These are phyloP conservation scores for Conchocele bisecta DNA, from an alignment of 2,888 invertebrate genomes.

Conservation along the genomic window DNA sequence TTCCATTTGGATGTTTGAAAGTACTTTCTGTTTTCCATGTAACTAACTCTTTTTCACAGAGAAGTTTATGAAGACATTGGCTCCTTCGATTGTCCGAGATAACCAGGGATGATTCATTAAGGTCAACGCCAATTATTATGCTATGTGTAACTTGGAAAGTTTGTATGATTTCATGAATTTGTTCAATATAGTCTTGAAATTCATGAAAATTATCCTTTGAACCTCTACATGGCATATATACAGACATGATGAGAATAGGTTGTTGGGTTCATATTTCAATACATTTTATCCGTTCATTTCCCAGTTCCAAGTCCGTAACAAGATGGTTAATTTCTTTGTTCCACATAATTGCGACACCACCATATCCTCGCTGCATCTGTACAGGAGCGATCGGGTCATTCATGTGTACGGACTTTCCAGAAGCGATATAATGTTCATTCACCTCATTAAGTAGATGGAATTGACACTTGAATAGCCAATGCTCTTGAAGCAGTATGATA, in stretches of 20 bases:
- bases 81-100: not conserved
- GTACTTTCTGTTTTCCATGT: not conserved
- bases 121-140: slow-evolving; percentile 17
- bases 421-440: not conserved
- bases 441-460: slow-evolving; percentile 1
- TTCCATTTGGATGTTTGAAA: slow-evolving; percentile 18
- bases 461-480: slow-evolving; percentile 14
- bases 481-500: slow-evolving; percentile 24
- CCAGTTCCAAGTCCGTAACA: not conserved
- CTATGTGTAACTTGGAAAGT: slow-evolving; percentile 9
- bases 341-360: slow-evolving; percentile 25
- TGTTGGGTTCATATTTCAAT: not conserved
- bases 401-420: slow-evolving; percentile 12
- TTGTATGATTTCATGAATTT: slow-evolving; percentile 8
- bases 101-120: slow-evolving; percentile 9
- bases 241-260: slow-evolving; percentile 9
- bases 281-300: slow-evolving; percentile 20
- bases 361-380: slow-evolving; percentile 15
- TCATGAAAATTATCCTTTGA: not conserved
- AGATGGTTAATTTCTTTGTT: slow-evolving; percentile 17
- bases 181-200: slow-evolving; percentile 17
- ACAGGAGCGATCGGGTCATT: slow-evolving; percentile 10
- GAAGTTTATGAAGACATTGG: slow-evolving; percentile 4
- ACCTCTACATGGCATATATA: slow-evolving; percentile 18
- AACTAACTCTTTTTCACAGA: not conserved